Evolutionary conservation across 2,113 vertebrate species (phyloP).

Genomic region (Andinoacara biseriatus): DNA sequence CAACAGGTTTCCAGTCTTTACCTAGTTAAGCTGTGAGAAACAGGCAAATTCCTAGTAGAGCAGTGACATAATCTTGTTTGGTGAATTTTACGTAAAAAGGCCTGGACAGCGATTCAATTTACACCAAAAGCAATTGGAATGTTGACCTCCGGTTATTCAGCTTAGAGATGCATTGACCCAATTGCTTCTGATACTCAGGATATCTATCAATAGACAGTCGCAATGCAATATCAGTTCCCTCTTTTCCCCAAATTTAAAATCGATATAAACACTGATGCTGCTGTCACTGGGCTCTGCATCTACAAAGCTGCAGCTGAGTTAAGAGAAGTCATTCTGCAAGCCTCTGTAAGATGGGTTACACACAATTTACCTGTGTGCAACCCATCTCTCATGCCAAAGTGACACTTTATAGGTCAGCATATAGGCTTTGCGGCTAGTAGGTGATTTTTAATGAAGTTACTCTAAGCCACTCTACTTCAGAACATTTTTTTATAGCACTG

Average conservation of each 20-base stretch:
- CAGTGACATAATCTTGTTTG: conserved; percentile 3
- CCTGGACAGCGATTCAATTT: conserved; percentile 1
- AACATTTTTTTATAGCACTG: neutral
- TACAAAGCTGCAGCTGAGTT: neutral
- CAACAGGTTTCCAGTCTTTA: conserved; percentile 5
- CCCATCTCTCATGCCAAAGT: neutral
- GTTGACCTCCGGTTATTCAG: neutral
- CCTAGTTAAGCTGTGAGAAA: neutral
- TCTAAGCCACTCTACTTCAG: neutral
- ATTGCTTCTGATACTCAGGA: neutral
- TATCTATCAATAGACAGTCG: neutral
- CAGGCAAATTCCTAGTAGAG: neutral
- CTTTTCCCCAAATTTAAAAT: neutral
- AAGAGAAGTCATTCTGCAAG: neutral
- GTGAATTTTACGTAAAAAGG: neutral
- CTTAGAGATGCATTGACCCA: neutral
- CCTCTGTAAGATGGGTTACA: neutral
- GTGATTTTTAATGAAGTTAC: neutral
- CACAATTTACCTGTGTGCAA: neutral
- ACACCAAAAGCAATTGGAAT: conserved; percentile 7
- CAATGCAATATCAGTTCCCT: neutral
- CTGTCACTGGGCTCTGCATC: neutral
- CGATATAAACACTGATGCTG: neutral
- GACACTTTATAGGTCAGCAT: neutral
- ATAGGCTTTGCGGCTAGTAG: neutral